Evolutionary conservation across 2,113 vertebrate species (phyloP).

Genomic region (Muntiacus reevesi): DNA sequence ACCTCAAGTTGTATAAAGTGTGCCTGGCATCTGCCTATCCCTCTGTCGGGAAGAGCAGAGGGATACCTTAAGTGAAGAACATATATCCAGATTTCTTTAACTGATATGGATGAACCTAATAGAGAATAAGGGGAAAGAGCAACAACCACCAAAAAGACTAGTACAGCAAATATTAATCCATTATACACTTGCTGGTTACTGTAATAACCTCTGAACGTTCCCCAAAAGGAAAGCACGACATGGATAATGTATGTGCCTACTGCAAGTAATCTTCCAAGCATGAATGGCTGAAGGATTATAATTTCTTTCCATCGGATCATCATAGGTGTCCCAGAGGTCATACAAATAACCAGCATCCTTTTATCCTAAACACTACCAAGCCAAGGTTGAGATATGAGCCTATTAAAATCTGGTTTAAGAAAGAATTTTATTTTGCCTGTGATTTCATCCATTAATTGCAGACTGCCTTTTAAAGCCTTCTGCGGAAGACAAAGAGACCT

Average conservation of each 20-base stretch:
- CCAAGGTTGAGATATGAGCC: conserved; percentile 45
- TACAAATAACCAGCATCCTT: conserved; percentile 33
- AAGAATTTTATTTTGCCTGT: conserved; percentile 50
- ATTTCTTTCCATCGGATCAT: conserved; percentile 22
- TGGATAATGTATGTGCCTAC: conserved; percentile 29
- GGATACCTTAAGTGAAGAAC: background rate
- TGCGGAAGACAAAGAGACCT: conserved; percentile 49
- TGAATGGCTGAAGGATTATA: conserved; percentile 33
- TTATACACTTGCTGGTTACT: background rate
- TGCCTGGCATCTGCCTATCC: background rate
- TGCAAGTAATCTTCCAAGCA: conserved; percentile 59
- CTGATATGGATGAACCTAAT: background rate
- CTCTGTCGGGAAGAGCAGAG: background rate
- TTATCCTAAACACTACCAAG: background rate
- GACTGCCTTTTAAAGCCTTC: conserved; percentile 58
- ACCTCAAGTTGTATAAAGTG: background rate
- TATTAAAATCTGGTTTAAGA: conserved; percentile 57
- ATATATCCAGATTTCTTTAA: background rate
- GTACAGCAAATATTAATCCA: background rate
- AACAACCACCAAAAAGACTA: background rate
- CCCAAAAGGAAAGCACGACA: conserved; percentile 30
- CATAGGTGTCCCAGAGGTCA: conserved; percentile 19
- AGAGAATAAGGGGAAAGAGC: background rate
- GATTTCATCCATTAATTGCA: conserved; percentile 68
- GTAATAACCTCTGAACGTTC: background rate